Evolutionary conservation across 2,797 vertebrate genomes (phyloP), one percentile per base, ranked within the genome.

Genomic region (Psittacula derbiana): DNA sequence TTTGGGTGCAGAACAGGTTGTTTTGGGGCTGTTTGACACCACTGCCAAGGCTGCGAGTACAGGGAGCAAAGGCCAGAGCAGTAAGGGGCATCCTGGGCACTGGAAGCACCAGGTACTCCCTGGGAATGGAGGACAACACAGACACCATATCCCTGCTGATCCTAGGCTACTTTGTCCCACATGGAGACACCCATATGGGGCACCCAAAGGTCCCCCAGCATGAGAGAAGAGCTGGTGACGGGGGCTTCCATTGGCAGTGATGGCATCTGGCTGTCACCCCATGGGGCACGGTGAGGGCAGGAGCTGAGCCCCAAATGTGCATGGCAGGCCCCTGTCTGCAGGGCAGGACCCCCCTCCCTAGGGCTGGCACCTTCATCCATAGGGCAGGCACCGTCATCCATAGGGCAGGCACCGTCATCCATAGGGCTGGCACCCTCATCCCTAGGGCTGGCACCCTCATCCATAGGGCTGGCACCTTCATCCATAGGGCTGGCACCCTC

Each of bases 241-340:
- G 24, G 11, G 18, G 27, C 4, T 62, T 11, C 47, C 5, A 3
- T 23, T 19, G 57, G 43, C 53, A 36, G 4, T 0, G 7, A 40
- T 43, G 67, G 16, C 38, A 17, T 1, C 31, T 3, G 2, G 30
- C 19, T 58, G 17, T 19, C 33, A 33, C 11, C 47, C 16, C 4
- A 0, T 0, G 0, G 8, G 31, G 18, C 43, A 2, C 0, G 0
- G 28, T 6, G 43, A 44, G 44, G 15, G 12, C 40, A 57, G 41
- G 4, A 20, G 16, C 46, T 40, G 75, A 66, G 53, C 41, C 57
- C 31, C 46, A 21, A 1, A 25, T 21, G 52, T 28, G 28, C 53
- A 11, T 0, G 9, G 33, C 2, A 6, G 24, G 20, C 21, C 23
- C 6, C 46, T 13, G 20, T 6, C 40, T 27, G 17, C 27, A 23